Base-by-base conservation (phyloP, 1,140 invertebrate genomes). In the Melanaphis sacchari region DNA sequence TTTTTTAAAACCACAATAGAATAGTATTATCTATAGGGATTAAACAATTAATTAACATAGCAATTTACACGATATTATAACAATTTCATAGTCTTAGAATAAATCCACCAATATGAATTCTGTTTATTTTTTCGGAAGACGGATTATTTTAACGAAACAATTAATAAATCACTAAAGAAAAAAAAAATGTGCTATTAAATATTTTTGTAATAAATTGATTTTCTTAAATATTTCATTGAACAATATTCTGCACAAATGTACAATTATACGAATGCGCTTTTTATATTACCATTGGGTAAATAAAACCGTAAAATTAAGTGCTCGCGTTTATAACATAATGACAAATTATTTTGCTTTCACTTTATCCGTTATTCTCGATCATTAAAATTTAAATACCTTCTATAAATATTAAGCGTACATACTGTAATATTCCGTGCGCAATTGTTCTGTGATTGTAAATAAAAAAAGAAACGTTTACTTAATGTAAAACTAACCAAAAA, bases 391-490 rank as follows among this genome's bases (percentile, higher is more conserved):
- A 88, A 88, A 88, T 88, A 41, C 22, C 41, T 43, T 36, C 18
- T 88, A 82, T 9, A 36, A 38, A n/a, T 15, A 76, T 76, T 76
- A 49, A 46, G 31, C 21, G 31, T 36, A 88, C 31, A 8, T 49
- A n/a, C 31, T 87, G 43, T 49, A 88, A 88, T 88, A 88, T 36
- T 88, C 43, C 36, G 31, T 2, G 1, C 18, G 43, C 43, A 49
- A 49, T 88, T 88, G 85, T 88, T 88, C n/a, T 49, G 36, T n/a
- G 21, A 49, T 49, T 22, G 18, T 88, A n/a, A 49, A 49, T 36
- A 49, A 88, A 88, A 82, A 88, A 87, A 21, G 43, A 88, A 88
- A 88, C n/a, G 85, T 88, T 49, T 36, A 88, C 43, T 87, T 43
- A 82, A 40, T 40, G n/a, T 88, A 36, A n/a, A 88, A 88, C 49